Evolutionary conservation across 2,797 vertebrate genomes (phyloP).

Genomic region (Spinibarbus caldwelli): DNA sequence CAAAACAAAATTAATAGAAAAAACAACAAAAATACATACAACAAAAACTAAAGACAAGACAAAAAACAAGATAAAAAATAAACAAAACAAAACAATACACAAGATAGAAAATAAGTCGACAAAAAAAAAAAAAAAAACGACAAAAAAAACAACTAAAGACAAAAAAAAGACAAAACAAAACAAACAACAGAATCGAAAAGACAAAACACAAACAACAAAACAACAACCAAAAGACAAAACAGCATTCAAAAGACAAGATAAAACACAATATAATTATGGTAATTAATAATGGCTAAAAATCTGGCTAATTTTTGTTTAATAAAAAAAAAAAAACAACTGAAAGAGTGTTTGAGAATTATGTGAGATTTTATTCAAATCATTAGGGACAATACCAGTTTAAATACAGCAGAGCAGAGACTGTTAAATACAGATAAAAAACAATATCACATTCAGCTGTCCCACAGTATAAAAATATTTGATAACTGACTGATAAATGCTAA

Average conservation of each 20-base stretch:
- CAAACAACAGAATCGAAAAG: neutral
- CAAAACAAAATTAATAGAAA: neutral
- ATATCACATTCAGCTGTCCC: constrained; percentile 71
- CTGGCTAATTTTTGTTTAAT: too few relatives aligned
- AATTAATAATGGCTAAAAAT: neutral
- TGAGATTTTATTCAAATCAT: constrained; percentile 80
- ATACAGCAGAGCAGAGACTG: constrained; percentile 85
- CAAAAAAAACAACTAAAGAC: neutral
- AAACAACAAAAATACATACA: too few relatives aligned
- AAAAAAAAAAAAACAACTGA: neutral
- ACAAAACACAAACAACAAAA: neutral
- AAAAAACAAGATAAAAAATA: neutral
- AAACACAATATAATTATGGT: neutral
- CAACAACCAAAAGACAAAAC: neutral
- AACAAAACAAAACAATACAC: neutral
- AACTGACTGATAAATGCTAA: too few relatives aligned
- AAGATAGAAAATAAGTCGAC: too few relatives aligned
- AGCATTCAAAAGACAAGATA: neutral
- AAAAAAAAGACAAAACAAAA: neutral
- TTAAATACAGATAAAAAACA: constrained; percentile 92
- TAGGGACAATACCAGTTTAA: constrained; percentile 74
- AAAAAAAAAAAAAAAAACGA: neutral
- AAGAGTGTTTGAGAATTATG: constrained; percentile 73
- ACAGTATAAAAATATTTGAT: constrained; percentile 88
- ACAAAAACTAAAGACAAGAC: neutral